These are phyloP conservation scores for Gryllus bimaculatus DNA, from an alignment of 1,140 invertebrate genomes.

Conservation along the genomic window DNA sequence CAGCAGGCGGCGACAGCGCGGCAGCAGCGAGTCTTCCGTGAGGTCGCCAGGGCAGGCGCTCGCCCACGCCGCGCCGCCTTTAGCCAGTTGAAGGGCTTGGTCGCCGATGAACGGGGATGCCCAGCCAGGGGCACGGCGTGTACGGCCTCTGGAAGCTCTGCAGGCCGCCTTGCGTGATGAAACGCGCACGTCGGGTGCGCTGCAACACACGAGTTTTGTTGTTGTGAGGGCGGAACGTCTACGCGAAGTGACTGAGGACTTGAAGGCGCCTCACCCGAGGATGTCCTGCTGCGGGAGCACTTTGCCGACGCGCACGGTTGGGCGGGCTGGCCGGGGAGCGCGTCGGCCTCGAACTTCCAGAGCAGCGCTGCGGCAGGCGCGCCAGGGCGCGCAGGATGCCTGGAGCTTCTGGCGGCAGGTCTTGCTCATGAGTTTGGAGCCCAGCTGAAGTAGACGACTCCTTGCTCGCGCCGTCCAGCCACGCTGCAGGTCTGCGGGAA, in stretches of 20 bases:
- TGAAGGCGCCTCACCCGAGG: too few relatives aligned
- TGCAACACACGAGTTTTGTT: slow-evolving; percentile 13
- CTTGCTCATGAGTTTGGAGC: too few relatives aligned
- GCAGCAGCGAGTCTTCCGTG: not conserved
- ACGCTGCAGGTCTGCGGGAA: not conserved
- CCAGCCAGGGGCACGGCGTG: slow-evolving; percentile 33
- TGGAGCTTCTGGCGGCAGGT: too few relatives aligned
- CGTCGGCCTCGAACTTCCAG: too few relatives aligned
- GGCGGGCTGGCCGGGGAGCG: too few relatives aligned
- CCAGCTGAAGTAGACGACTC: too few relatives aligned
- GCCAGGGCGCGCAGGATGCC: too few relatives aligned
- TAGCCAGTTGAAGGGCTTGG: not conserved
- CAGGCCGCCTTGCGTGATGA: slow-evolving; percentile 38
- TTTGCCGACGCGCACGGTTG: too few relatives aligned
- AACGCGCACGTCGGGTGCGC: slow-evolving; percentile 32
- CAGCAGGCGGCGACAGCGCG: not conserved
- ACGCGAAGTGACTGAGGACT: too few relatives aligned
- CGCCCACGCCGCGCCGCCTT: not conserved
- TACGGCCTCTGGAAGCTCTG: slow-evolving; percentile 33
- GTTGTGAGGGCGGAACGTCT: not conserved
- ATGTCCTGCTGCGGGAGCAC: too few relatives aligned
- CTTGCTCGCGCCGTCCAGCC: too few relatives aligned
- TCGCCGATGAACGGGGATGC: slow-evolving; percentile 27
- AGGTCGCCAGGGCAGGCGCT: not conserved
- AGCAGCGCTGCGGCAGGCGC: too few relatives aligned